Percentiles rank a stretch among this genome's conserved stretches.
Conservation (phyloP, 2,797 vertebrate species). For the Erpetoichthys calabaricus region DNA sequence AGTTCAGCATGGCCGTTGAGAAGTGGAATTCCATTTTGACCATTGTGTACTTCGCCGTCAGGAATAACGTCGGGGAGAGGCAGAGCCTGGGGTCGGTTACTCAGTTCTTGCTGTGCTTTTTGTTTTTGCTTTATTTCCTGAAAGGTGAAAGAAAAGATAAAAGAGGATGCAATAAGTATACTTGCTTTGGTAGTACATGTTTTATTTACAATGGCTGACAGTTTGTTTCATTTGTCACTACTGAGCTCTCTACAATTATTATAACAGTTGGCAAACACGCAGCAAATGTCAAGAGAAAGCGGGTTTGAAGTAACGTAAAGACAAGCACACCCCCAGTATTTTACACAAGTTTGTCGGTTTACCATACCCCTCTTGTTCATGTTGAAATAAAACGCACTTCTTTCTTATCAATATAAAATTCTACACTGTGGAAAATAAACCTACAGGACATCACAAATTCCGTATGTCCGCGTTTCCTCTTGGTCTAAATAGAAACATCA, state of each 20-base stretch:
- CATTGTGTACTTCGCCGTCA: constrained; percentile 69
- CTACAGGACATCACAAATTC: too few relatives aligned
- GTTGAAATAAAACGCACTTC: too few relatives aligned
- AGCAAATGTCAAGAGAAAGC: too few relatives aligned
- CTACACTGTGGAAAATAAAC: too few relatives aligned
- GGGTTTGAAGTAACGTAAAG: too few relatives aligned
- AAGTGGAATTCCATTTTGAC: constrained; percentile 63
- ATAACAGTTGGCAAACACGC: too few relatives aligned
- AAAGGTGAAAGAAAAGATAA: background rate
- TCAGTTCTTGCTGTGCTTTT: constrained; percentile 73
- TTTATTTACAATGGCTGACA: background rate
- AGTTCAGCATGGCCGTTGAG: constrained; percentile 58
- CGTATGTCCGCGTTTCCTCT: too few relatives aligned
- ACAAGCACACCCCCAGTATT: too few relatives aligned
- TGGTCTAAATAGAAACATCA: too few relatives aligned
- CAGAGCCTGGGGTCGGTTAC: constrained; percentile 62
- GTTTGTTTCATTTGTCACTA: background rate
- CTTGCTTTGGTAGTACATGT: background rate
- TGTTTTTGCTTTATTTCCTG: constrained; percentile 91
- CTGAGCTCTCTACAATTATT: background rate
- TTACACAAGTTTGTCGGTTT: too few relatives aligned
- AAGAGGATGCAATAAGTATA: background rate
- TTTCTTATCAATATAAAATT: too few relatives aligned
- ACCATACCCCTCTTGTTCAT: too few relatives aligned
- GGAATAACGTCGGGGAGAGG: constrained; percentile 88